phyloP scores from a whole-genome alignment of 2,797 vertebrate genomes.

The Antennarius maculatus region DNA sequence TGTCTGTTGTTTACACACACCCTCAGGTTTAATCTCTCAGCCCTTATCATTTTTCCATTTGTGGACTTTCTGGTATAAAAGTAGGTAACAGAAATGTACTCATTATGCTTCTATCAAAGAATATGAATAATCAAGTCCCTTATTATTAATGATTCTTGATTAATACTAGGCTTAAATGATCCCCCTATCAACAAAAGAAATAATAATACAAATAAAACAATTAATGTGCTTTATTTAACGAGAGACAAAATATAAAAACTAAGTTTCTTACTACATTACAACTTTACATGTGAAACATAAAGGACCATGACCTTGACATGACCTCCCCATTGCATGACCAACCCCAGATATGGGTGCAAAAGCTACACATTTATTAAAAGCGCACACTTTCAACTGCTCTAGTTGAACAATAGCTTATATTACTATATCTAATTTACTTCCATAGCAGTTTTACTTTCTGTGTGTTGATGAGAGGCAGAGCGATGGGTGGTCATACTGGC shows the following conservation, averaged over 20 bases:
- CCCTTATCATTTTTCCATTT: too few species aligned
- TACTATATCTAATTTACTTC: constrained; percentile 13
- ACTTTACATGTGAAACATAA: constrained; percentile 6
- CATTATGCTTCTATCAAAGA: too few species aligned
- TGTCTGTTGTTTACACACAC: too few species aligned
- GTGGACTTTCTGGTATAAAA: too few species aligned
- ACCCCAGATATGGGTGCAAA: constrained; percentile 5
- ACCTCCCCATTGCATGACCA: constrained; percentile 21
- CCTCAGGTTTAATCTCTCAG: too few species aligned
- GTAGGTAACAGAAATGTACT: too few species aligned
- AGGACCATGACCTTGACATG: constrained; percentile 7
- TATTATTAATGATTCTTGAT: too few species aligned
- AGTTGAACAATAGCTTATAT: constrained; percentile 16
- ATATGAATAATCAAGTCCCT: too few species aligned
- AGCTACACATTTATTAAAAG: background rate
- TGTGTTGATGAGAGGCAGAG: constrained; percentile 29
- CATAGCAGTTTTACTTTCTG: constrained; percentile 6
- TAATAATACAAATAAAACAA: background rate
- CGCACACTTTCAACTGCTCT: constrained; percentile 13
- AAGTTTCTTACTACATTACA: background rate
- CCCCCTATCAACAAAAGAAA: background rate
- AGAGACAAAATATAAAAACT: background rate
- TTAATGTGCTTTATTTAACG: background rate
- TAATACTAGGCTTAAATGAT: background rate
- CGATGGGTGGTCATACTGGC: constrained; percentile 48